phyloP scores from a whole-genome alignment of 2,113 vertebrate genomes.

The Herpetotheres cachinnans region DNA sequence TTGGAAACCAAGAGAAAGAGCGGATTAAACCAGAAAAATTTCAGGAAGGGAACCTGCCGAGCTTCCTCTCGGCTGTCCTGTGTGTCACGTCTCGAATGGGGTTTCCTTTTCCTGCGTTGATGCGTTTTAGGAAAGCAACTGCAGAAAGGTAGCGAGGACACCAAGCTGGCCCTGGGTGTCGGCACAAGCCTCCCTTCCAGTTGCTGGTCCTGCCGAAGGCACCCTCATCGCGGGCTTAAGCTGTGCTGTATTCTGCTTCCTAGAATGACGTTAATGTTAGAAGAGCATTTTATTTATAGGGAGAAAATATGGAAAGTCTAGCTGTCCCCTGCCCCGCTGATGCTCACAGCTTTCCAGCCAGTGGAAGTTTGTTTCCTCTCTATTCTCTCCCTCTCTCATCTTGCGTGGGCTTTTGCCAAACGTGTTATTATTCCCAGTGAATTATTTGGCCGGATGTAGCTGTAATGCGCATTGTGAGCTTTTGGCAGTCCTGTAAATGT shows the following conservation, averaged over 20 bases:
- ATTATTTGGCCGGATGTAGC: conserved; percentile 53
- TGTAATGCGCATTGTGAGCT: neutral
- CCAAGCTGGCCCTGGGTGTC: neutral
- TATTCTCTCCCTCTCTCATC: neutral
- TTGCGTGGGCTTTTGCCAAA: neutral
- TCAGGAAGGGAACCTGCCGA: neutral
- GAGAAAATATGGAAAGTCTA: neutral
- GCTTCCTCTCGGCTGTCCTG: accelerated
- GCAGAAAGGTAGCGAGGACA: no score
- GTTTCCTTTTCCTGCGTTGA: neutral
- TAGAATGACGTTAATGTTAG: neutral
- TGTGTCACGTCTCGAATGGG: accelerated
- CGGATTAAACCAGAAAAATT: neutral
- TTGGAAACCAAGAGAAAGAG: neutral
- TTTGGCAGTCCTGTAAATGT: neutral
- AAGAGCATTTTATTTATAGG: neutral
- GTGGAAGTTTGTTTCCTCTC: conserved; percentile 6
- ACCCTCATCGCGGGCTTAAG: neutral
- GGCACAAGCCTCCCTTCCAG: neutral
- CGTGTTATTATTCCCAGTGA: neutral
- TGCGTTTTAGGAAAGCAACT: neutral
- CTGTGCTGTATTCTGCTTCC: neutral
- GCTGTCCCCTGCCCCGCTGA: neutral
- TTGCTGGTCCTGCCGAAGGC: neutral
- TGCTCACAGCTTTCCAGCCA: neutral